Conservation (phyloP, 2,888 invertebrate species). For the Cloeon dipterum region DNA sequence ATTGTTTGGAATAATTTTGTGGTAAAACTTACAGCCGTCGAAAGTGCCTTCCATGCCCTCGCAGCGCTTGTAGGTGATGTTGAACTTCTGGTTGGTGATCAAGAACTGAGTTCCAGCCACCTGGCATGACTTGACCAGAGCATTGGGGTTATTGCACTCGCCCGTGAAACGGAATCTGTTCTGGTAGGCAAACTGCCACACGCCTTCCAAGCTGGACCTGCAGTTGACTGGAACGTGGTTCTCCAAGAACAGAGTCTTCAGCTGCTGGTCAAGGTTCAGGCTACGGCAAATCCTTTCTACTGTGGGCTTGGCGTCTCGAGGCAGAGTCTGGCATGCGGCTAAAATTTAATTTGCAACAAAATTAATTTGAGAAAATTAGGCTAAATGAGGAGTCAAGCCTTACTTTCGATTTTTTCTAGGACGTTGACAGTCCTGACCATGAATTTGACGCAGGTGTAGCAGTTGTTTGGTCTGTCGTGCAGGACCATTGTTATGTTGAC, state of each 20-base stretch:
- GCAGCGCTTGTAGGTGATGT: conserved; percentile 80
- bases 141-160: conserved; percentile 73
- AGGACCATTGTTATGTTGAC: conserved; percentile 75
- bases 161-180: conserved; percentile 78
- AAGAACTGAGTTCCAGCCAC: conserved; percentile 88
- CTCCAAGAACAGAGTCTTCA: conserved; percentile 69
- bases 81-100: conserved; percentile 91
- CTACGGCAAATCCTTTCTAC: conserved; percentile 53
- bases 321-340: conserved; percentile 54
- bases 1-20: too few relatives aligned
- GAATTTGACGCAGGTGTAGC: conserved; percentile 68
- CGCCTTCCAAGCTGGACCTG: conserved; percentile 77
- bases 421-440: conserved; percentile 71
- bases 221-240: conserved; percentile 81
- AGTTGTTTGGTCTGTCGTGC: conserved; percentile 26
- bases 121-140: conserved; percentile 81
- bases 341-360: conserved; percentile 7
- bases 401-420: conserved; percentile 69
- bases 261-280: conserved; percentile 52
- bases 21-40: conserved; percentile 51
- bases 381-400: conserved; percentile 12
- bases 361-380: neutral
- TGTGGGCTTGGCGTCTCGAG: conserved; percentile 35
- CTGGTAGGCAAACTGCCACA: conserved; percentile 84
- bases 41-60: conserved; percentile 74